Conservation (phyloP, 1,140 invertebrate genomes). For the Drosophila pruinosa region DNA sequence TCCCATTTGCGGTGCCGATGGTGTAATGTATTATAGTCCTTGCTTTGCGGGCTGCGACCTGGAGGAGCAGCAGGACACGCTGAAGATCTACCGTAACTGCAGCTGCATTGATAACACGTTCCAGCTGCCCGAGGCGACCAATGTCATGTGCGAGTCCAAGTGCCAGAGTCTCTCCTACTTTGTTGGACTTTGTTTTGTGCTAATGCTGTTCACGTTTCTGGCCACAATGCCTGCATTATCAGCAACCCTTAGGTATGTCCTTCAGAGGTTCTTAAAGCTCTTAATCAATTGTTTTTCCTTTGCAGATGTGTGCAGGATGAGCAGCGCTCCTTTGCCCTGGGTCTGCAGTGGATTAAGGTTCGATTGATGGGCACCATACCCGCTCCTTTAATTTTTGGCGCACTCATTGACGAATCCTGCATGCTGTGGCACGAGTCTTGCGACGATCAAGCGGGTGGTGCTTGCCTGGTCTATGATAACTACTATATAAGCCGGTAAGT, state of each 20-base stretch:
- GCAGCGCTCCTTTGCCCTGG: constrained; percentile 92
- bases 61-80: constrained; percentile 70
- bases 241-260: constrained; percentile 87
- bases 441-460: constrained; percentile 84
- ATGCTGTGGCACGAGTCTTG: constrained; percentile 89
- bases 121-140: constrained; percentile 40
- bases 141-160: constrained; percentile 85
- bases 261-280: neutral
- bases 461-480: constrained; percentile 89
- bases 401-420: constrained; percentile 92
- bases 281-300: neutral
- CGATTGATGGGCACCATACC: constrained; percentile 92
- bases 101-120: constrained; percentile 82
- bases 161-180: constrained; percentile 88
- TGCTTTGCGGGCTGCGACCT: constrained; percentile 91
- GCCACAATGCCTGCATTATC: constrained; percentile 91
- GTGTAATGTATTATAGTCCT: constrained; percentile 91
- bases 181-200: constrained; percentile 87
- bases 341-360: constrained; percentile 94
- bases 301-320: constrained; percentile 90
- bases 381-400: constrained; percentile 92
- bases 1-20: constrained; percentile 90
- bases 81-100: constrained; percentile 84
- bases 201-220: constrained; percentile 90
- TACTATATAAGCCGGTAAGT: constrained; percentile 87